Percentiles rank a stretch among this genome's conserved stretches.
Conservation (phyloP, 2,113 vertebrate species). For the Desmodus rotundus region DNA sequence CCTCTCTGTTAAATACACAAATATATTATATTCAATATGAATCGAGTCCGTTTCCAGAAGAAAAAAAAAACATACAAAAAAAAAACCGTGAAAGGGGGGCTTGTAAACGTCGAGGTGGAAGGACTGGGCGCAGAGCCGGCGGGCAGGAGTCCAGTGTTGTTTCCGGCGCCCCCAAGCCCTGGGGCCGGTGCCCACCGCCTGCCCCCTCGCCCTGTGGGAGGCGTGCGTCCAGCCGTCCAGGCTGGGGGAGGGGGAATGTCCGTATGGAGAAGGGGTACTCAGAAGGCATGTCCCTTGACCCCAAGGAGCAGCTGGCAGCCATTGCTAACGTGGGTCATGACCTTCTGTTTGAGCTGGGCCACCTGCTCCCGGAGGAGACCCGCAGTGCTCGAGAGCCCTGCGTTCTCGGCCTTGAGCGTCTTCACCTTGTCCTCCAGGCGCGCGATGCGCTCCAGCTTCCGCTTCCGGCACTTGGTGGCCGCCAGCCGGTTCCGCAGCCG, state of each 20-base stretch:
- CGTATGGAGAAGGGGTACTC: constrained; percentile 13
- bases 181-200: constrained; percentile 31
- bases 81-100: not conserved
- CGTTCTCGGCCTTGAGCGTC: constrained; percentile 91
- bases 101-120: constrained; percentile 72
- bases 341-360: constrained; percentile 93
- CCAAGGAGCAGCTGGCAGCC: constrained; percentile 94
- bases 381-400: constrained; percentile 89
- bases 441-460: constrained; percentile 94
- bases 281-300: constrained; percentile 86
- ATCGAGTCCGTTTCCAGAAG: constrained; percentile 74
- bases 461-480: constrained; percentile 92
- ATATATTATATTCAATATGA: constrained; percentile 78
- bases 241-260: constrained; percentile 36
- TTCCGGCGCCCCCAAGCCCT: not conserved
- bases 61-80: constrained; percentile 60
- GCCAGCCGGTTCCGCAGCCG: constrained; percentile 91
- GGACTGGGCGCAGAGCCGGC: constrained; percentile 45
- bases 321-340: constrained; percentile 92
- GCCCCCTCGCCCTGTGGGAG: constrained; percentile 22
- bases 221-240: constrained; percentile 42
- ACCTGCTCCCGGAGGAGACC: constrained; percentile 92
- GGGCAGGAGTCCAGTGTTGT: constrained; percentile 62
- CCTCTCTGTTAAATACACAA: constrained; percentile 73
- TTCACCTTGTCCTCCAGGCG: constrained; percentile 94